Evolutionary conservation across 2,888 invertebrate genomes (phyloP), one percentile per base, ranked within the genome.

Genomic region (Andrena fulva): DNA sequence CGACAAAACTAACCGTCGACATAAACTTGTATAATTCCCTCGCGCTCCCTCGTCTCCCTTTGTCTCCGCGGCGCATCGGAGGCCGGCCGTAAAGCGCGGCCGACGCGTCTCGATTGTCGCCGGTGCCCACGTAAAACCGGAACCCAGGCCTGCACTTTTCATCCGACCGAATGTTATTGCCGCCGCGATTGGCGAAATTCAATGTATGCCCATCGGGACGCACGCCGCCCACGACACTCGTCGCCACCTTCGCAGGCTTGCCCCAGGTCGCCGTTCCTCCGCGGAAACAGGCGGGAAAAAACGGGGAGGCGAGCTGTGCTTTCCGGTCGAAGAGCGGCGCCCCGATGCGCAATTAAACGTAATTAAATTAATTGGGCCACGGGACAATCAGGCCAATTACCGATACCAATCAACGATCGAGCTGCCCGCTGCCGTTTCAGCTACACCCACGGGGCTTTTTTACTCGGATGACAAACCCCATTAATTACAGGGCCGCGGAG

Each of bases 311-410:
- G 87, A 87, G 82, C 80, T 83, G 72, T 33, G 54, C 72, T 42
- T 42, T 16, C 42, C 80, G 24, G 60, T 31, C 75, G 81, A 82
- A 82, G 85, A 84, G 85, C 66, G 82, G 35, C 79, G 50, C 31
- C 56, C 42, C 71, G 89, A 90, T 89, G 87, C 88, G 86, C 89
- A 89, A 91, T 91, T 91, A 91, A 86, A 88, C 79, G 88, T 91
- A 91, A 92, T 92, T 92, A 92, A 92, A 93, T 93, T 93, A 93
- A 93, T 93, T 93, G 92, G 91, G 90, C 91, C 92, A 92, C 81
- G 90, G 84, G 91, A 91, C 91, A 92, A 92, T 92, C 92, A 91
- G 90, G 89, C 91, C 92, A 93, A 92, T 92, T 92, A 92, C 91
- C 88, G 90, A 91, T 91, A 91, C 92, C 93, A 93, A 93, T 93